Evolutionary conservation across 2,797 vertebrate genomes (phyloP), one percentile per base, ranked within the genome.

Genomic region (Tiaroga cobitis): DNA sequence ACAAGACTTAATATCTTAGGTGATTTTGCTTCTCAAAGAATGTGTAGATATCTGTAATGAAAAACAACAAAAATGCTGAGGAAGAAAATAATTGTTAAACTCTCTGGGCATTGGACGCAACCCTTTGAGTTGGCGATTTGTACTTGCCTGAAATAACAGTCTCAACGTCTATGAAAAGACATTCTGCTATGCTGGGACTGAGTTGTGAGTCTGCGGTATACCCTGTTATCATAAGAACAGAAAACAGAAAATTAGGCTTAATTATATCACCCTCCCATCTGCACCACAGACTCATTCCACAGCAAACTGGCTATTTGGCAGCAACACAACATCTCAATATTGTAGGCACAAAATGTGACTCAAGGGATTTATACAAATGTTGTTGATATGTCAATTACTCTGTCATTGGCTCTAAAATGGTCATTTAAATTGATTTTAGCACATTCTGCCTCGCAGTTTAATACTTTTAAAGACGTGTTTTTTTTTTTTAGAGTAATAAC

Each of bases 261-360:
- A 94, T 93, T 90, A 92, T 75, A 51, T 70, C 59, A 41, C 86
- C 29, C 61, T 37, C 83, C 86, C 70, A 89, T 92, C 91, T 90
- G 86, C 86, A 90, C 41, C 0, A 72, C 84, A 85, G 82, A 87
- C 84, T 56, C 43, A 75, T 86, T 88, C 82, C 85, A 86, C 84
- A 80, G 85, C 49, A 87, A 86, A 92, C 91, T 90, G 86, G 74
- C 84, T 86, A 92, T 82, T 90, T 90, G 87, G 90, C 79, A 29
- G 15, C 4, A 5, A 26, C 32, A 61, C 63, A 82, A 9, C 34
- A 68, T 79, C 82, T 81, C 39, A 84, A 77, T 68, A 68, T 69
- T 68, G 54, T 69, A 54, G 29, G 65, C 73, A 65, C 34, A 70
- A 51, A 84, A 84, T 39, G 54, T 46, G 78, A 54, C 68, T 49